Evolutionary conservation across 2,888 invertebrate species (phyloP), one percentile per base, ranked within the genome.

Genomic region (Drosophila sordidula): DNA sequence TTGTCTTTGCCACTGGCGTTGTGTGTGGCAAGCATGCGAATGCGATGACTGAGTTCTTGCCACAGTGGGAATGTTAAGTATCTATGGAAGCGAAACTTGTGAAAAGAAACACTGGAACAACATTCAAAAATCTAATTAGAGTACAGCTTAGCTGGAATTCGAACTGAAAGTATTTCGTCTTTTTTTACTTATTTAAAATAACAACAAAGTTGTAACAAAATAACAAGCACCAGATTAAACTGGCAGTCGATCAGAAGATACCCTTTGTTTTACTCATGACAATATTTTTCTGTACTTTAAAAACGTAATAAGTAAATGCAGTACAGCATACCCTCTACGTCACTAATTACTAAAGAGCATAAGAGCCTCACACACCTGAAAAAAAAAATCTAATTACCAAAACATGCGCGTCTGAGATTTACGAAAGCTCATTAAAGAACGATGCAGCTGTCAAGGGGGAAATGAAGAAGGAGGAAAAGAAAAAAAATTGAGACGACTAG

Each of bases 371-470:
- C 47, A 16, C 47, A 29, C 38, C 49, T 11, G n/a, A n/a, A n/a
- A n/a, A 22, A 36, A 41, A 39, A 47, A 73, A 55, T 49, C 45
- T 47, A 57, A 61, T 70, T 78, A 64, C 34, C 58, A 62, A 59
- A 80, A 67, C 51, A 73, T 66, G 41, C 54, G 22, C 56, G 62
- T 42, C 55, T 56, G 50, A 69, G 71, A 68, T 84, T 71, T 56
- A 57, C 26, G 42, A 80, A 83, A 84, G 81, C 81, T 77, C 87
- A 84, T 87, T 80, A 75, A 71, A 81, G 81, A 81, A 81, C 55
- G 63, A 66, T 39, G 49, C 26, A 50, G 32, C 38, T 12, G 51
- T 12, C 12, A 25, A 25, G 29, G 34, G 16, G 46, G 44, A 56
- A 41, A 54, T 34, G 11, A 22, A 11, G 41, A 22, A 22, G 18